Conservation (phyloP, 2,113 vertebrate species). For the Ellobius talpinus region DNA sequence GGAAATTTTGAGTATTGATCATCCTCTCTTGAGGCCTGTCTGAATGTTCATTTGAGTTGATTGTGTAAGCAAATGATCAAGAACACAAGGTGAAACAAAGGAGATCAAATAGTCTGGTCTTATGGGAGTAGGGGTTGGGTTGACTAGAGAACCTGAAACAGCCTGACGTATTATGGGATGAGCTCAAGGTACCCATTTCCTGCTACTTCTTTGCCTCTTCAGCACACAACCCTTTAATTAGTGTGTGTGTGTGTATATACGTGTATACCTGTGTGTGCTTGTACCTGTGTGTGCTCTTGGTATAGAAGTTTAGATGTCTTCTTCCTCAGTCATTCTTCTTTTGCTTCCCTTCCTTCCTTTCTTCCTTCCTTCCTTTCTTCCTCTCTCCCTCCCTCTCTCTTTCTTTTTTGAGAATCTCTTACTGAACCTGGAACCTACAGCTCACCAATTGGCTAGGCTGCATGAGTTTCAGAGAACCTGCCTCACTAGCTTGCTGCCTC, state of each 20-base stretch:
- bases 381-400: rapidly evolving
- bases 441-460: background rate
- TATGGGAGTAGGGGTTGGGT: background rate
- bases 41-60: background rate
- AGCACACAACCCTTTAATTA: background rate
- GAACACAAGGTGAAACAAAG: background rate
- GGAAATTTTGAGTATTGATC: background rate
- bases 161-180: background rate
- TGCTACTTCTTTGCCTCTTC: background rate
- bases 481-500: background rate
- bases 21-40: background rate
- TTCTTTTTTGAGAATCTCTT: background rate
- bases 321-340: background rate
- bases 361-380: background rate
- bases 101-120: background rate
- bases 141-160: background rate
- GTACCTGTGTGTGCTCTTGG: background rate
- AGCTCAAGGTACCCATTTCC: background rate
- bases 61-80: background rate
- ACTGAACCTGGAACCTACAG: background rate
- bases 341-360: background rate
- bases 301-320: background rate
- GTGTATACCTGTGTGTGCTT: background rate
- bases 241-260: background rate
- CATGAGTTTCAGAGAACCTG: background rate